Percentiles rank a stretch among this genome's conserved stretches.
phyloP scores from a whole-genome alignment of 2,113 vertebrate species.

The Raja brachyura region DNA sequence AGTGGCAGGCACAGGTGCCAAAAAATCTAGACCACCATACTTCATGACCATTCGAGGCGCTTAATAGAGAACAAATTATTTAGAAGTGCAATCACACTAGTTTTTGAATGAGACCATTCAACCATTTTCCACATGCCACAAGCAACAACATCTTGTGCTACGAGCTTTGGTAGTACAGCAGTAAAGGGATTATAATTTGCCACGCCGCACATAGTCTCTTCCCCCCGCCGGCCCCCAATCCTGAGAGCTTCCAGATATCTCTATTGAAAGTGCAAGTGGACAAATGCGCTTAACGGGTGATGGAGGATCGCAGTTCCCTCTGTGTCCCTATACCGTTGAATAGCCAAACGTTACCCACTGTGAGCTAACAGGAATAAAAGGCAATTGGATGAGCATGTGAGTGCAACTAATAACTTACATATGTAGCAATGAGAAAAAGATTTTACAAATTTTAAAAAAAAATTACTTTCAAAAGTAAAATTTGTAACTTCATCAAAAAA shows the following conservation, averaged over 20 bases:
- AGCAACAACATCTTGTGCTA: neutral
- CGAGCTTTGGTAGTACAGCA: too few relatives aligned
- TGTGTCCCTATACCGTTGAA: neutral
- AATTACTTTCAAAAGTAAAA: neutral
- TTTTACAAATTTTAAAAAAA: neutral
- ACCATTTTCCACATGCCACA: neutral
- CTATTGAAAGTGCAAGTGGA: neutral
- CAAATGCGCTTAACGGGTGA: neutral
- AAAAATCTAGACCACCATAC: too few relatives aligned
- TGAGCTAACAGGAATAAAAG: neutral
- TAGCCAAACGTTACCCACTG: neutral
- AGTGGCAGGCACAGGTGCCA: too few relatives aligned
- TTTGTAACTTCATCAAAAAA: neutral
- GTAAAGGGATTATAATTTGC: too few relatives aligned
- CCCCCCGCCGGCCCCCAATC: neutral
- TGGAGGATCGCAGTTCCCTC: neutral
- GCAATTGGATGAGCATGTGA: too few relatives aligned
- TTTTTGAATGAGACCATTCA: neutral
- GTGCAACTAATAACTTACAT: too few relatives aligned
- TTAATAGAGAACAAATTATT: neutral
- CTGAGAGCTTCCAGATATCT: neutral
- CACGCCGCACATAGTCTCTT: too few relatives aligned
- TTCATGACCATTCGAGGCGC: too few relatives aligned
- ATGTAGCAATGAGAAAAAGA: neutral
- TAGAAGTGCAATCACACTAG: neutral